These are phyloP conservation scores for Phymorhynchus buccinoides DNA, from an alignment of 1,140 invertebrate genomes.

Conservation along the genomic window DNA sequence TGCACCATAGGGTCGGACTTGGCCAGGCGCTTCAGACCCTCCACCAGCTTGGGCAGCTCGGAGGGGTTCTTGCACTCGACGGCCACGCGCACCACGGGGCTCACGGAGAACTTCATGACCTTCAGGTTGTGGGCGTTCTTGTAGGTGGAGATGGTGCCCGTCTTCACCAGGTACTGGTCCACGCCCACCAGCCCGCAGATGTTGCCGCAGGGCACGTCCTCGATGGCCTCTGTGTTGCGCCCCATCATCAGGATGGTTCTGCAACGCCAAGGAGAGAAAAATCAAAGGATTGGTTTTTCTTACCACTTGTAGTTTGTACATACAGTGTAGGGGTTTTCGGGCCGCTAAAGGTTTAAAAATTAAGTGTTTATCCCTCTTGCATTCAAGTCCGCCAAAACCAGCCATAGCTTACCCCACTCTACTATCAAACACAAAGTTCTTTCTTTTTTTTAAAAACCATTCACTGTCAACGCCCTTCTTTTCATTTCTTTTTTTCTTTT, in stretches of 20 bases:
- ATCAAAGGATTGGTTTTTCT: too few relatives aligned
- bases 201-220: conserved; percentile 99
- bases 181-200: conserved; percentile 99
- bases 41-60: conserved; percentile 98
- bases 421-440: too few relatives aligned
- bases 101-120: conserved; percentile 92
- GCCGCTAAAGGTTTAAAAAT: too few relatives aligned
- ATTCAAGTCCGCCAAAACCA: too few relatives aligned
- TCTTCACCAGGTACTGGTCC: conserved; percentile 99
- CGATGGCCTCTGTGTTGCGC: conserved; percentile 98
- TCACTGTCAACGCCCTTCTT: too few relatives aligned
- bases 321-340: too few relatives aligned
- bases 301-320: too few relatives aligned
- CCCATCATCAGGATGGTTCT: conserved; percentile 99
- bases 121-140: conserved; percentile 99
- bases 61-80: conserved; percentile 99
- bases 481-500: too few relatives aligned
- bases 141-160: conserved; percentile 98
- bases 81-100: conserved; percentile 98
- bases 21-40: conserved; percentile 96
- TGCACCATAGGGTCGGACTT: conserved; percentile 99
- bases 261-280: conserved; percentile 23
- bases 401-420: too few relatives aligned
- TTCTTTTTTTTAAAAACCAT: too few relatives aligned
- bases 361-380: too few relatives aligned